Evolutionary conservation across 2,888 invertebrate species (phyloP).

Genomic region (Pomacea canaliculata): DNA sequence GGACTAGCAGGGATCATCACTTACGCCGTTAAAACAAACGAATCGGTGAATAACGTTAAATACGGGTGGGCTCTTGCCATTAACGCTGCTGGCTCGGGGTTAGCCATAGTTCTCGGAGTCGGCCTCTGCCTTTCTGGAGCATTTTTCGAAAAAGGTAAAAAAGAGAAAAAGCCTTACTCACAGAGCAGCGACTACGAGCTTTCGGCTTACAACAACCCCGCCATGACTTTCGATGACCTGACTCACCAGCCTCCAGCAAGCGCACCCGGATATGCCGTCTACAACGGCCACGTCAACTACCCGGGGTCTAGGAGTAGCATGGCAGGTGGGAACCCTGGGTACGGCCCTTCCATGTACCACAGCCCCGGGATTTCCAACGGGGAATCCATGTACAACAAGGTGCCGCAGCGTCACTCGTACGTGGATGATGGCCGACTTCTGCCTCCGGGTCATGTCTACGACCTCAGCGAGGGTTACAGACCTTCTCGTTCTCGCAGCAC

Average conservation of each 20-base stretch:
- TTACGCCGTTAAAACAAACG: conserved; percentile 5
- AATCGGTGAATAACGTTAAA: not conserved
- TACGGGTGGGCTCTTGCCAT: conserved; percentile 20
- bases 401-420: not conserved
- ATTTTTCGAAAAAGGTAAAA: conserved; percentile 2
- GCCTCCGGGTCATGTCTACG: conserved; percentile 1
- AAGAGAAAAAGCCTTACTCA: not conserved
- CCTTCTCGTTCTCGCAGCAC: not conserved
- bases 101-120: conserved; percentile 8
- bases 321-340: not conserved
- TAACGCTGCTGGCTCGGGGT: conserved; percentile 11
- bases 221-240: not conserved
- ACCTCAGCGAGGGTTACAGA: conserved; percentile 21
- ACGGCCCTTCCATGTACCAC: conserved; percentile 4
- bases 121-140: conserved; percentile 15
- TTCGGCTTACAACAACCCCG: not conserved
- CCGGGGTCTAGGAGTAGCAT: conserved; percentile 9
- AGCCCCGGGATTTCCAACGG: not conserved
- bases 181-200: conserved; percentile 5
- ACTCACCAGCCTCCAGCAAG: not conserved
- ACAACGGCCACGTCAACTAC: conserved; percentile 8
- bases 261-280: conserved; percentile 18
- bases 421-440: conserved; percentile 7
- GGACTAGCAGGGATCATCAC: conserved; percentile 15
- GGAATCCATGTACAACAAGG: not conserved